These are phyloP conservation scores for Erynnis tages DNA, from an alignment of 2,888 invertebrate species.

Conservation along the genomic window DNA sequence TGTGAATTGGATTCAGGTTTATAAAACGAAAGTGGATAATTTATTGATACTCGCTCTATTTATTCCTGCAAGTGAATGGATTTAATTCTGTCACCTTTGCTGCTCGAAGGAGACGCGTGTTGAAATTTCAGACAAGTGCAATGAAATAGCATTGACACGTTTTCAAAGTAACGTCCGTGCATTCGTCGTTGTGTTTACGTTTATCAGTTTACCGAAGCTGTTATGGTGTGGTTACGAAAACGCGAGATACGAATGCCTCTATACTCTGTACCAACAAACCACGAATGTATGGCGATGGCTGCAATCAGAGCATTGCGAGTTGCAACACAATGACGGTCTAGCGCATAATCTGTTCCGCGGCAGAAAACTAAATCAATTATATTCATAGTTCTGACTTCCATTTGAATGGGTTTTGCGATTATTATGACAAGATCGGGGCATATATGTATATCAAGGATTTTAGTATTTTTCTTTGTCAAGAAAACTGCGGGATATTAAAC, in stretches of 20 bases:
- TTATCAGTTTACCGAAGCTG: slow-evolving; percentile 20
- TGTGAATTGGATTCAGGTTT: slow-evolving; percentile 7
- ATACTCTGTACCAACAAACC: slow-evolving; percentile 41
- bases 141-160: slow-evolving; percentile 9
- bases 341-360: slow-evolving; percentile 66
- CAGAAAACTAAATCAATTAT: slow-evolving; percentile 48
- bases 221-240: slow-evolving; percentile 44
- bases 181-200: not conserved
- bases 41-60: slow-evolving; percentile 4
- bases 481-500: too few species aligned
- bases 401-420: not conserved
- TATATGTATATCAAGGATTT: too few species aligned
- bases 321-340: slow-evolving; percentile 71
- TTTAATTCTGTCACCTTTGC: not conserved
- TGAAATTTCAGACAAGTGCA: slow-evolving; percentile 8
- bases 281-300: slow-evolving; percentile 52
- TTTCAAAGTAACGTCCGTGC: slow-evolving; percentile 2
- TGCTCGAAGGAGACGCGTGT: not conserved
- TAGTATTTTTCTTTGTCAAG: too few species aligned
- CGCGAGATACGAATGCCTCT: slow-evolving; percentile 48
- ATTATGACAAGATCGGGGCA: too few species aligned
- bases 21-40: slow-evolving; percentile 9
- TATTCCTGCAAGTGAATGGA: not conserved
- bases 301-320: slow-evolving; percentile 76
- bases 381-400: slow-evolving; percentile 8